Evolutionary conservation across 2,797 vertebrate species (phyloP), one percentile per base, ranked within the genome.

Genomic region (Garrulus glandarius): DNA sequence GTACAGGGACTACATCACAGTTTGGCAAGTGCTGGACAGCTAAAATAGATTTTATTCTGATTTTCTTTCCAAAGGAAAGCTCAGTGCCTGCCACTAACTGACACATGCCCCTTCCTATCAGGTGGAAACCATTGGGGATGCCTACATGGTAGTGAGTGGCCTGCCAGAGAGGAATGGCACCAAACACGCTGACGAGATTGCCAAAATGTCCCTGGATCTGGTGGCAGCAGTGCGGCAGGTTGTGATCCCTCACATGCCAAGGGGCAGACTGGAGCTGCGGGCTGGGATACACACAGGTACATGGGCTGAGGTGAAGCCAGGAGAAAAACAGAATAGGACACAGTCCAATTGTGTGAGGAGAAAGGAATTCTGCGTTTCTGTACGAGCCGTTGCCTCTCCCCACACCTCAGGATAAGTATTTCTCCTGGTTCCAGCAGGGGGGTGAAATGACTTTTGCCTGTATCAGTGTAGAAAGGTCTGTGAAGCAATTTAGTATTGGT

Each of bases 61-160:
- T 78, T 39, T 85, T 67, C 60, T 67, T 60, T 37, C 16, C 29
- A 34, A 69, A 91, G 67, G 32, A 39, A 82, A 91, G 20, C 52
- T 78, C 32, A 7, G 52, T 82, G 65, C 20, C 53, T 46, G 13
- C 39, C 44, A 13, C 59, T 46, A 13, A 16, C 32, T 68, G 55
- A 52, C 26, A 34, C 0, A 0, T 30, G 34, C 10, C 30, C 81
- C 36, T 67, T 64, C 27, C 63, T n/a, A 10, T 15, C 76, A 99
- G 98, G 99, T 99, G 92, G 99, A 99, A 95, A 99, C 99, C 9
- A 99, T 99, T 0, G 99, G 99, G 2, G 98, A 99, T 6, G 99
- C 99, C 4, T 99, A 99, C 97, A 99, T 99, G 99, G 99, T 99
- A 24, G 99, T 97, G 87, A 99, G 99, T 1, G 98, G 99, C 21